Conservation (phyloP, 2,888 invertebrate species). For the Mythimna loreyi region DNA sequence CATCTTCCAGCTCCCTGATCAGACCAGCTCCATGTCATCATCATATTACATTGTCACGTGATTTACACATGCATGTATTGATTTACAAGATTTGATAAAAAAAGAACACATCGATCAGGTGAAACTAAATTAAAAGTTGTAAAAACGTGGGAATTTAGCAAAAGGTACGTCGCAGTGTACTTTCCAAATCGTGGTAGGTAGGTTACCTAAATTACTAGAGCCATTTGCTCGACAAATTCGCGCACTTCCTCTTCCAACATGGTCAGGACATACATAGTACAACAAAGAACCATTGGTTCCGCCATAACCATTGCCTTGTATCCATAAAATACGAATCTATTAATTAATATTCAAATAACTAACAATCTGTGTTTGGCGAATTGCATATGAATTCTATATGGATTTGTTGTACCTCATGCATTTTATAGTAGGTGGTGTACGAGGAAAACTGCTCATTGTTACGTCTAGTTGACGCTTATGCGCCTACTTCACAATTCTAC, state of each 20-base stretch:
- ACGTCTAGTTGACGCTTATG: constrained; percentile 56
- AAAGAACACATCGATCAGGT: no score
- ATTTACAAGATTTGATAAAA: no score
- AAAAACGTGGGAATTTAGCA: constrained; percentile 28
- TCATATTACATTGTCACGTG: no score
- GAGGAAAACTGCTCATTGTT: constrained; percentile 80
- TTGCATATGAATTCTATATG: constrained; percentile 83
- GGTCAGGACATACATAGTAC: constrained; percentile 63
- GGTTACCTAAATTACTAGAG: constrained; percentile 60
- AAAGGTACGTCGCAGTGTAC: constrained; percentile 42
- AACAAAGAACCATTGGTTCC: constrained; percentile 78
- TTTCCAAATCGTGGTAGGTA: constrained; percentile 59
- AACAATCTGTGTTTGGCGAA: constrained; percentile 80
- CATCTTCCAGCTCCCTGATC: no score
- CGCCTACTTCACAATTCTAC: constrained; percentile 55
- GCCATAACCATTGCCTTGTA: constrained; percentile 72
- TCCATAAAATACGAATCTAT: constrained; percentile 67
- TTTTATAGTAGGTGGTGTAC: constrained; percentile 75
- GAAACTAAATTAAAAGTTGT: neutral
- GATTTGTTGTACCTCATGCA: constrained; percentile 80
- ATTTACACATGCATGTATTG: no score
- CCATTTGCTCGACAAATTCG: constrained; percentile 53
- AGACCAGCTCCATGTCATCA: no score
- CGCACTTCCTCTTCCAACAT: constrained; percentile 73
- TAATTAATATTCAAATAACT: constrained; percentile 83